Evolutionary conservation across 2,113 vertebrate species (phyloP).

Genomic region (Nansenia antarctica): DNA sequence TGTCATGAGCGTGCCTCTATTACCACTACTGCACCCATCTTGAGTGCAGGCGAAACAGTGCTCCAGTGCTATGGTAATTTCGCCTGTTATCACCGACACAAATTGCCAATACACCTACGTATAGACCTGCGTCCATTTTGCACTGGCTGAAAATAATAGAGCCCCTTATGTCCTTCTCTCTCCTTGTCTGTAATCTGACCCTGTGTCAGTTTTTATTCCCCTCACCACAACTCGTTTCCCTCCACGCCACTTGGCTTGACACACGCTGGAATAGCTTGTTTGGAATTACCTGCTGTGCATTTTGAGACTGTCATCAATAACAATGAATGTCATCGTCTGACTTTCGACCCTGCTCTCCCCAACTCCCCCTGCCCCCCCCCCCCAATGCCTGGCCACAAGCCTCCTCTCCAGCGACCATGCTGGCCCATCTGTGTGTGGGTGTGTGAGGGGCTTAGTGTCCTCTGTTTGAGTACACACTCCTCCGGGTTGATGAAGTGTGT

Average conservation of each 20-base stretch:
- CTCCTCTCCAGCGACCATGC: no score
- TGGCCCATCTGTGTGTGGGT: neutral
- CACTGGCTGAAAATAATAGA: no score
- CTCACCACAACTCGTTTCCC: neutral
- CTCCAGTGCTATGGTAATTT: no score
- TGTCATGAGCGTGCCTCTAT: no score
- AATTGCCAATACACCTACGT: no score
- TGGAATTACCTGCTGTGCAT: neutral
- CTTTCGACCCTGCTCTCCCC: neutral
- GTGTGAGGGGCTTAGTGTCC: neutral
- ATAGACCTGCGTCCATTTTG: no score
- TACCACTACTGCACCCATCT: no score
- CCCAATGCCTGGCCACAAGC: no score
- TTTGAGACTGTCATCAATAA: slow-evolving; percentile 22
- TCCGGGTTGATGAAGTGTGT: neutral
- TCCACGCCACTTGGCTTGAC: neutral
- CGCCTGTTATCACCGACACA: no score
- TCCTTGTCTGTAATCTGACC: neutral
- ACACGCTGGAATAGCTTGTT: neutral
- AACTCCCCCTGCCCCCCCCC: no score
- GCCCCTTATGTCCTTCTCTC: neutral
- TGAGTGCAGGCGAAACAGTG: no score
- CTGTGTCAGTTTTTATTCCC: neutral
- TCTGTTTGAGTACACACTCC: neutral
- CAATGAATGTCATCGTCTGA: slow-evolving; percentile 25